A percentile compares a stretch with the other conserved stretches of the same genome.
These are phyloP conservation scores for Dascyllus trimaculatus DNA, from an alignment of 2,113 vertebrate species.

Conservation along the genomic window DNA sequence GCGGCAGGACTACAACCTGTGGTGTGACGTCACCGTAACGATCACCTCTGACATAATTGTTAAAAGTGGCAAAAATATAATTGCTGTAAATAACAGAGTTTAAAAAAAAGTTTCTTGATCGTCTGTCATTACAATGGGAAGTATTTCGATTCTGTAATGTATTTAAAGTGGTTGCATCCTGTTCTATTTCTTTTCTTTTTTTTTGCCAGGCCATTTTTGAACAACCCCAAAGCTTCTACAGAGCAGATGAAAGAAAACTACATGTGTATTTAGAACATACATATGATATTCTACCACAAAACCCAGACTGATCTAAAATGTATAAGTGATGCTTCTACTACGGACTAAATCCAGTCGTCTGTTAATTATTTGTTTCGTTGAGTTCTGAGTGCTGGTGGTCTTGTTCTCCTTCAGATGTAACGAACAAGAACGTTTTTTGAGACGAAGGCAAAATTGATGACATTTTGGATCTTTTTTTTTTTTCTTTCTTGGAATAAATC, in stretches of 20 bases:
- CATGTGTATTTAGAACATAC: slow-evolving; percentile 65
- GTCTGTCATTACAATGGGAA: slow-evolving; percentile 67
- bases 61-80: slow-evolving; percentile 70
- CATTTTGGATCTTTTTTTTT: slow-evolving; percentile 47
- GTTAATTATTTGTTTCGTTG: slow-evolving; percentile 58
- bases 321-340: slow-evolving; percentile 68
- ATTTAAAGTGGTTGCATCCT: slow-evolving; percentile 74
- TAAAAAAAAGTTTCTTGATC: slow-evolving; percentile 69
- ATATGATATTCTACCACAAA: slow-evolving; percentile 60
- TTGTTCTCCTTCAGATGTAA: slow-evolving; percentile 64
- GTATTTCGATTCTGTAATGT: slow-evolving; percentile 71
- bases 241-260: slow-evolving; percentile 42
- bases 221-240: slow-evolving; percentile 46
- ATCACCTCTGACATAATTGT: slow-evolving; percentile 69
- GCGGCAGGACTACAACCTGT: slow-evolving; percentile 62
- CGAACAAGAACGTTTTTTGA: slow-evolving; percentile 64
- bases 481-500: slow-evolving; percentile 81
- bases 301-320: slow-evolving; percentile 56
- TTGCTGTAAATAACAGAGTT: slow-evolving; percentile 80
- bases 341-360: slow-evolving; percentile 52
- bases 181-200: slow-evolving; percentile 56
- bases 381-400: slow-evolving; percentile 63
- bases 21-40: slow-evolving; percentile 58
- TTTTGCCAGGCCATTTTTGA: slow-evolving; percentile 64
- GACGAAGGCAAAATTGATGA: slow-evolving; percentile 60